Evolutionary conservation across 2,888 invertebrate genomes (phyloP), one percentile per base, ranked within the genome.

Genomic region (Standfussiana lucernea): DNA sequence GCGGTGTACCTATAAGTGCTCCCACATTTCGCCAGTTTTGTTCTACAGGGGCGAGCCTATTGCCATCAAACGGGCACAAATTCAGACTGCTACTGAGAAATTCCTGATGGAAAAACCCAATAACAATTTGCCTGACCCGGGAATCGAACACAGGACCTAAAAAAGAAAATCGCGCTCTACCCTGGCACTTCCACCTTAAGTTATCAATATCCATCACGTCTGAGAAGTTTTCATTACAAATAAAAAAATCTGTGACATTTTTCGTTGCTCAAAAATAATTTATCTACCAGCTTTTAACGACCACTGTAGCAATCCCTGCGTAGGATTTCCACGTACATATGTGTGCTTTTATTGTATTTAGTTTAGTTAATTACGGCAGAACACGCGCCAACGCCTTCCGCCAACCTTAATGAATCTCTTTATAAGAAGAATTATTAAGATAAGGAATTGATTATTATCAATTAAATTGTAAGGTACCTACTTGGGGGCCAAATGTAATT

Each of bases 291-390:
- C 42, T 53, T 42, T 56, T 80, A 77, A 72, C 68, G 82, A 72
- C 72, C 79, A 87, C 74, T 86, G 84, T 85, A 67, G 81, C 75
- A 40, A 72, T 67, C n/a, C 59, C 6, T 86, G 90, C 90, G 91
- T 91, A 88, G 89, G 91, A 85, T 77, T 81, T 78, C 75, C 77
- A 85, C 86, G 79, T 56, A 85, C 86, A 72, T 56, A 67, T 78
- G 28, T 79, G 71, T 91, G 86, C 79, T 88, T 89, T 90, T 89
- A 88, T 91, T 92, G 87, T 82, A 84, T 77, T 83, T 85, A 82
- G 89, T 90, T 90, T 85, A 90, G 89, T 93, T 94, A 93, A 93
- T 93, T 94, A 93, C 89, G 89, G 83, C 80, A 83, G 82, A 88
- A 89, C 86, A 89, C 74, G 86, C 91, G 88, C 92, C 89, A 88